Percentiles rank a stretch among this genome's conserved stretches.
Conservation (phyloP, 2,888 invertebrate genomes). For the Nephrotoma flavescens region DNA sequence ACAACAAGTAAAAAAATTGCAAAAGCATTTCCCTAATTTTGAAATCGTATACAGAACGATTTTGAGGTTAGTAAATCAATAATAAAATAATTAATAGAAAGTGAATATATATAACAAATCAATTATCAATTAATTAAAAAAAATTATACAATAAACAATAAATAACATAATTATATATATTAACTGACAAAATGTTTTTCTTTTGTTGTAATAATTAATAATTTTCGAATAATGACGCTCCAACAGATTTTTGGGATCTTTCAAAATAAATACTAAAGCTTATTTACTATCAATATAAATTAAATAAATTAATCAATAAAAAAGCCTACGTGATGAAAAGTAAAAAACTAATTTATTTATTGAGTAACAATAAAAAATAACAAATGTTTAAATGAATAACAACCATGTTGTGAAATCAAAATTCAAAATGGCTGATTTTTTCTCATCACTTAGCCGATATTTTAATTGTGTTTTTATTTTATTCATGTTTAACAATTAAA, state of each 20-base stretch:
- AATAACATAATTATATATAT: conserved; percentile 14
- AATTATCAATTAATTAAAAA: not conserved
- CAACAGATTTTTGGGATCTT: not conserved
- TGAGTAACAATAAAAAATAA: not conserved
- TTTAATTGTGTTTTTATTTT: not conserved
- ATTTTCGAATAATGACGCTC: not conserved
- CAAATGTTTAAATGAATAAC: not conserved
- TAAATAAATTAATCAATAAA: not conserved
- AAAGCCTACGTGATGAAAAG: not conserved
- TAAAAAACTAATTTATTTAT: not conserved
- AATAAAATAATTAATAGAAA: not conserved
- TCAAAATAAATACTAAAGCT: not conserved
- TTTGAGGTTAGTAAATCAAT: conserved; percentile 12
- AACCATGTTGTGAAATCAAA: not conserved
- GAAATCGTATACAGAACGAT: not conserved
- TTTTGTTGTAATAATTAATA: conserved; percentile 6
- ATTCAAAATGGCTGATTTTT: not conserved
- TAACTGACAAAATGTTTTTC: conserved; percentile 37
- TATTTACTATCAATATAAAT: not conserved
- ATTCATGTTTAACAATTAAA: not conserved
- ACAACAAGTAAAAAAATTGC: conserved; percentile 14
- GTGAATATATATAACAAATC: not conserved
- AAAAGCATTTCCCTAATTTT: conserved; percentile 27
- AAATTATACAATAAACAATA: not conserved
- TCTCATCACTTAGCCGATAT: not conserved